Percentiles rank a stretch among this genome's conserved stretches.
phyloP scores from a whole-genome alignment of 2,888 invertebrate species.

The Graphium colonna region DNA sequence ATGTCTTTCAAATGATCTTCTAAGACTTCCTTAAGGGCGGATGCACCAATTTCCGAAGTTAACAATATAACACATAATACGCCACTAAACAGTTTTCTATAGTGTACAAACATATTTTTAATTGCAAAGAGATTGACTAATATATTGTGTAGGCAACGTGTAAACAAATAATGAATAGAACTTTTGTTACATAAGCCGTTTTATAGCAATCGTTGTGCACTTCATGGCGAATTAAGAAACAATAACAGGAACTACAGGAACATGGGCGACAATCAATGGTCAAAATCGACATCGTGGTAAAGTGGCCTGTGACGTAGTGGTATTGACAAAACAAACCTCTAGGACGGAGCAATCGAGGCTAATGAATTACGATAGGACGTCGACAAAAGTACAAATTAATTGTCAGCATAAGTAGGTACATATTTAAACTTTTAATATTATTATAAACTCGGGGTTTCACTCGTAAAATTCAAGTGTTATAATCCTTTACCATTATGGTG shows the following conservation, averaged over 20 bases:
- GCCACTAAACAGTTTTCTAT: constrained; percentile 43
- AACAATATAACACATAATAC: constrained; percentile 49
- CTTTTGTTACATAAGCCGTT: constrained; percentile 53
- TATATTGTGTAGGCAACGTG: constrained; percentile 42
- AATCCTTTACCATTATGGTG: too few species aligned
- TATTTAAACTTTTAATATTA: too few species aligned
- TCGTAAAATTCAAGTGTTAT: too few species aligned
- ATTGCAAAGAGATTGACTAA: constrained; percentile 19
- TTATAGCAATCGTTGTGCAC: constrained; percentile 68
- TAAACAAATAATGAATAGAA: constrained; percentile 51
- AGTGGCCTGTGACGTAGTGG: constrained; percentile 67
- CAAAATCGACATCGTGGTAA: constrained; percentile 39
- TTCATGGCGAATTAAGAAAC: constrained; percentile 71
- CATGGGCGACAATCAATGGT: constrained; percentile 58
- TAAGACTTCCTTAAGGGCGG: constrained; percentile 63
- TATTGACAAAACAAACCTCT: constrained; percentile 45
- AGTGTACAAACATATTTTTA: constrained; percentile 61
- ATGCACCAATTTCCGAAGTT: constrained; percentile 47
- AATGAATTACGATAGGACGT: constrained; percentile 43
- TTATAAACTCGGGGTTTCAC: too few species aligned
- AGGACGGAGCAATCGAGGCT: constrained; percentile 57
- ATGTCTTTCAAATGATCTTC: constrained; percentile 73
- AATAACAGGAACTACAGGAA: constrained; percentile 75
- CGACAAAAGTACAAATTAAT: constrained; percentile 46
- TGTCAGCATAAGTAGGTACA: neutral